These are phyloP conservation scores for Saccopteryx leptura DNA, from an alignment of 2,113 vertebrate genomes.

Conservation along the genomic window DNA sequence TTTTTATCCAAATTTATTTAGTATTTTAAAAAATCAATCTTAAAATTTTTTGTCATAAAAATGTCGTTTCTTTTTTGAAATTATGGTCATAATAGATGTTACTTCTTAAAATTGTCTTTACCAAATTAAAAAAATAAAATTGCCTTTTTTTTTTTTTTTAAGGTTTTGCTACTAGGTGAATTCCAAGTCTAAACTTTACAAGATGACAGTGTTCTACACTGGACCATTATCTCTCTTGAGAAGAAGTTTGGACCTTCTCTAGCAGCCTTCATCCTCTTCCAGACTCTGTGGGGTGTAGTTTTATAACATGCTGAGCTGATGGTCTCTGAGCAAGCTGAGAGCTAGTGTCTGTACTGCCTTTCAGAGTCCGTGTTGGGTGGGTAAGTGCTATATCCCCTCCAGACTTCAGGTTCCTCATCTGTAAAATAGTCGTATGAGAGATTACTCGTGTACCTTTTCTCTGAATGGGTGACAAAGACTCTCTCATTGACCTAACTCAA, in stretches of 20 bases:
- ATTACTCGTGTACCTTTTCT: background rate
- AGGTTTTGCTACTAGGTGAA: conserved; percentile 13
- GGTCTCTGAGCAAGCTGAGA: background rate
- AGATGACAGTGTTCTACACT: background rate
- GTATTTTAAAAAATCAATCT: background rate
- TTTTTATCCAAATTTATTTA: conserved; percentile 28
- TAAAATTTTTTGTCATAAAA: conserved; percentile 31
- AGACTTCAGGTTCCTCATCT: background rate
- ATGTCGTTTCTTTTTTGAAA: conserved; percentile 43
- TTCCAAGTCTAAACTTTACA: background rate
- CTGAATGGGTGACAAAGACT: background rate
- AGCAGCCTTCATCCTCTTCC: background rate
- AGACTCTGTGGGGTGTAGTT: background rate
- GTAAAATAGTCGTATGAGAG: background rate
- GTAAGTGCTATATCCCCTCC: background rate
- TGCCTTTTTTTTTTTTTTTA: background rate
- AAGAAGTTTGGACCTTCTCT: background rate
- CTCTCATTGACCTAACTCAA: background rate
- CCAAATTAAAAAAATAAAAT: background rate
- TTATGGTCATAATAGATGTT: conserved; percentile 19
- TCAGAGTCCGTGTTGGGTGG: background rate
- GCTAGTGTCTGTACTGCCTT: background rate
- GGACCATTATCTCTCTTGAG: background rate
- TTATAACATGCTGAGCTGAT: background rate
- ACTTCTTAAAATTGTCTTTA: conserved; percentile 53